These are phyloP conservation scores for Osmoderma eremita DNA, from an alignment of 2,888 invertebrate species.

Conservation along the genomic window DNA sequence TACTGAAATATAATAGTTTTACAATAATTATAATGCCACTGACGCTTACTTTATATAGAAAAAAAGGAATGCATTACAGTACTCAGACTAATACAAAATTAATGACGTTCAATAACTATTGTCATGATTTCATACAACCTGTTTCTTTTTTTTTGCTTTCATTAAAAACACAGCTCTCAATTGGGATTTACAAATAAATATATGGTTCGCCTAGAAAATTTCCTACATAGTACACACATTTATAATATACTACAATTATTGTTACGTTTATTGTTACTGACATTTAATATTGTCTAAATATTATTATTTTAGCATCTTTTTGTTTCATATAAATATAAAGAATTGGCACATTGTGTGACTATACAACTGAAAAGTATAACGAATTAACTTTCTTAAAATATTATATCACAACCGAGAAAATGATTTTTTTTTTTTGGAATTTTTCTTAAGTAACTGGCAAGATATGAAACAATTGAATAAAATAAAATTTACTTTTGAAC, in stretches of 20 bases:
- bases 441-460: no score
- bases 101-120: conserved; percentile 27
- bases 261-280: conserved; percentile 56
- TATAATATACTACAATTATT: conserved; percentile 50
- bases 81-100: conserved; percentile 25
- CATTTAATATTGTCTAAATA: conserved; percentile 57
- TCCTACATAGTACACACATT: conserved; percentile 27
- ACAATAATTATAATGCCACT: conserved; percentile 25
- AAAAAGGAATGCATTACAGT: conserved; percentile 8
- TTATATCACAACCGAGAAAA: background rate
- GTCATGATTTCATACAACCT: conserved; percentile 33
- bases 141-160: conserved; percentile 14
- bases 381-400: conserved; percentile 34
- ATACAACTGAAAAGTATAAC: conserved; percentile 27
- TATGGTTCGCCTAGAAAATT: conserved; percentile 17
- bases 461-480: no score
- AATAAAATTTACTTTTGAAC: no score
- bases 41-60: conserved; percentile 9
- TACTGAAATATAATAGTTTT: conserved; percentile 36
- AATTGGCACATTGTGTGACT: conserved; percentile 52
- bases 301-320: conserved; percentile 47
- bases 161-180: conserved; percentile 3
- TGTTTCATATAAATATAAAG: conserved; percentile 46
- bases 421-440: no score
- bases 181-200: conserved; percentile 5